These are phyloP conservation scores for Halichondria panicea DNA, from an alignment of 37 sponge, comb jelly and placozoan species.

Conservation along the genomic window DNA sequence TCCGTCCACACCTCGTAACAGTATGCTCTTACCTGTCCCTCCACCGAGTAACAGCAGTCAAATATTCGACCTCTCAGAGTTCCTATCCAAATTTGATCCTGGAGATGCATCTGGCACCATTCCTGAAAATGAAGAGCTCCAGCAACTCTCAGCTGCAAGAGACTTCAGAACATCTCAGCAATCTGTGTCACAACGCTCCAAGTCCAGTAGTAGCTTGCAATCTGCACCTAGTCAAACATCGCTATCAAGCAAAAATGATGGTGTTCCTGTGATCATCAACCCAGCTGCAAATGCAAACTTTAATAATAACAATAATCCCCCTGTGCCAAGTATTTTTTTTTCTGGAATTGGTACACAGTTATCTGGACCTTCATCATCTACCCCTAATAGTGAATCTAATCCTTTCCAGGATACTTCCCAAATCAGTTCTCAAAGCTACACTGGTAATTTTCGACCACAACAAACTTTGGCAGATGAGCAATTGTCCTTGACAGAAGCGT, in stretches of 20 bases:
- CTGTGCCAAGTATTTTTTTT: background rate
- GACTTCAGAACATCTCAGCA: conserved; percentile 8
- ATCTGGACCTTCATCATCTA: background rate
- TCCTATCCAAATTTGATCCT: conserved; percentile 14
- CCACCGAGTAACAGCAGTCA: conserved; percentile 1
- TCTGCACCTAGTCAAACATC: conserved; percentile 9
- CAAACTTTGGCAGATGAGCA: too few species aligned
- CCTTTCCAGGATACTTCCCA: too few species aligned
- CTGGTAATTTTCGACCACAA: too few species aligned
- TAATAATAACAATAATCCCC: conserved; percentile 22
- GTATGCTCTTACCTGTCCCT: conserved; percentile 25
- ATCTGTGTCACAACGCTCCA: conserved; percentile 10
- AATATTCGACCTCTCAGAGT: conserved; percentile 42
- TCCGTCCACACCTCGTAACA: conserved; percentile 39
- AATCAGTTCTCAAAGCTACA: too few species aligned
- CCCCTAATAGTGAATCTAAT: background rate
- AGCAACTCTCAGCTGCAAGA: background rate
- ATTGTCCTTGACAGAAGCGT: too few species aligned
- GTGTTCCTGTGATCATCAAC: background rate
- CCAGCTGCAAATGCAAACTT: conserved; percentile 5
- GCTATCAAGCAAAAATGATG: background rate
- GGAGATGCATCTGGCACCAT: conserved; percentile 32
- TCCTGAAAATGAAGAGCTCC: conserved; percentile 38
- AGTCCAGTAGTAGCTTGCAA: conserved; percentile 28
- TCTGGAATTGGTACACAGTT: background rate